phyloP scores from a whole-genome alignment of 2,113 vertebrate genomes.

The Python bivittatus region DNA sequence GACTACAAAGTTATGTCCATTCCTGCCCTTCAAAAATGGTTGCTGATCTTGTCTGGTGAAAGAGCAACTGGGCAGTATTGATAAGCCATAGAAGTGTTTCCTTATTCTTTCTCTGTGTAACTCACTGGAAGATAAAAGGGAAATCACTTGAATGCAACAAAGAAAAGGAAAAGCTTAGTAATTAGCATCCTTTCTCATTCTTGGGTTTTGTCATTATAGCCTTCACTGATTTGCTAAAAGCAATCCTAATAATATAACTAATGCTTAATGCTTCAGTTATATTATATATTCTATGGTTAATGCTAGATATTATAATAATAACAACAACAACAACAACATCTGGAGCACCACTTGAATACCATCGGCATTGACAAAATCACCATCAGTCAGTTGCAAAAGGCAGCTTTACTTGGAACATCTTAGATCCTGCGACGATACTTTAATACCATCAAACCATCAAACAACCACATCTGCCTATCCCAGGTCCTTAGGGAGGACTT shows the following conservation, averaged over 20 bases:
- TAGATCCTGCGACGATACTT: too few species aligned
- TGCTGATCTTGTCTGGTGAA: neutral
- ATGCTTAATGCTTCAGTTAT: constrained; percentile 33
- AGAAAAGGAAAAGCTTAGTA: constrained; percentile 47
- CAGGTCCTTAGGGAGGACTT: too few species aligned
- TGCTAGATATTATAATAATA: too few species aligned
- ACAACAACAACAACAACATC: too few species aligned
- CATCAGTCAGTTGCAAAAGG: too few species aligned
- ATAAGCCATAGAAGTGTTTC: neutral
- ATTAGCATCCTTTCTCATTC: constrained; percentile 37
- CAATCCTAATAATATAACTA: neutral
- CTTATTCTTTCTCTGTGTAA: constrained; percentile 4
- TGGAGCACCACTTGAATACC: too few species aligned
- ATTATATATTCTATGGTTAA: constrained; percentile 25
- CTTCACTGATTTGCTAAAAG: constrained; percentile 50
- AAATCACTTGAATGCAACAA: constrained; percentile 36
- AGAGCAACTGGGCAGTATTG: neutral
- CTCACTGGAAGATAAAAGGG: neutral
- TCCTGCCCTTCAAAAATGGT: neutral
- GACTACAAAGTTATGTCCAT: neutral
- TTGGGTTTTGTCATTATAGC: constrained; percentile 41
- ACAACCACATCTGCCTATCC: too few species aligned
- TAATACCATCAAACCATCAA: too few species aligned
- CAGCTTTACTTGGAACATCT: too few species aligned
- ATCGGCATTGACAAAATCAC: too few species aligned